Conservation (phyloP, 2,888 invertebrate species). For the Chaetogeoica ovagalla region DNA sequence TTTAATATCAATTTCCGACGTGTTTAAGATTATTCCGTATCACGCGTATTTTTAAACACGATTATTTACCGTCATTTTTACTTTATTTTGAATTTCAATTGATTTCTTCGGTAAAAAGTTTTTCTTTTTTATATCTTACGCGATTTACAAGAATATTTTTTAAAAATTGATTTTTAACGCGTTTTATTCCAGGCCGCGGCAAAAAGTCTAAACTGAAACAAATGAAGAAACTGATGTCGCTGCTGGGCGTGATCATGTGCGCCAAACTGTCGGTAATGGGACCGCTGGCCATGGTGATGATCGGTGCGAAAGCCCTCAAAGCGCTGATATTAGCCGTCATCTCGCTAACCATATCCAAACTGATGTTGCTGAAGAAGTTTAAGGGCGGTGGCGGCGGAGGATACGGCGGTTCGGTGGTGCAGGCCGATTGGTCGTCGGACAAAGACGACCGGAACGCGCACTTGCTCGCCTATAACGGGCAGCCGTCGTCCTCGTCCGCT, state of each 20-base stretch:
- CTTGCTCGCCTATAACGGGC: slow-evolving; percentile 25
- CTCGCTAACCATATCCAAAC: slow-evolving; percentile 56
- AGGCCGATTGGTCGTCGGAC: slow-evolving; percentile 40
- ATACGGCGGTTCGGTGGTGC: neutral
- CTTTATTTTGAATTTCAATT: too few species aligned
- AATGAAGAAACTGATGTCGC: slow-evolving; percentile 57
- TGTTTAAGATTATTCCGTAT: too few species aligned
- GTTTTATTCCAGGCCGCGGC: slow-evolving; percentile 54
- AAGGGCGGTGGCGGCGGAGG: slow-evolving; percentile 37
- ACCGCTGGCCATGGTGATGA: slow-evolving; percentile 56
- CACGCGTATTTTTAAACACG: too few species aligned
- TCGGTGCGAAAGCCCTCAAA: slow-evolving; percentile 56
- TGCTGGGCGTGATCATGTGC: slow-evolving; percentile 57
- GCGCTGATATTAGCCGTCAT: slow-evolving; percentile 55
- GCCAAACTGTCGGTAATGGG: slow-evolving; percentile 56
- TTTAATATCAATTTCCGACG: too few species aligned
- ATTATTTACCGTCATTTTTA: too few species aligned
- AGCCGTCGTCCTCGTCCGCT: neutral
- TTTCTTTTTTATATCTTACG: too few species aligned
- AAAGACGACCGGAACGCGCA: slow-evolving; percentile 46
- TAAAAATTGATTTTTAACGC: too few species aligned
- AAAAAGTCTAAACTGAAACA: slow-evolving; percentile 56
- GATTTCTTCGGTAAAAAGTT: too few species aligned
- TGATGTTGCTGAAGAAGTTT: slow-evolving; percentile 56
- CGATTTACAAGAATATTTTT: too few species aligned